These are phyloP conservation scores for Andrena bicolor DNA, from an alignment of 2,888 invertebrate genomes.

Conservation along the genomic window DNA sequence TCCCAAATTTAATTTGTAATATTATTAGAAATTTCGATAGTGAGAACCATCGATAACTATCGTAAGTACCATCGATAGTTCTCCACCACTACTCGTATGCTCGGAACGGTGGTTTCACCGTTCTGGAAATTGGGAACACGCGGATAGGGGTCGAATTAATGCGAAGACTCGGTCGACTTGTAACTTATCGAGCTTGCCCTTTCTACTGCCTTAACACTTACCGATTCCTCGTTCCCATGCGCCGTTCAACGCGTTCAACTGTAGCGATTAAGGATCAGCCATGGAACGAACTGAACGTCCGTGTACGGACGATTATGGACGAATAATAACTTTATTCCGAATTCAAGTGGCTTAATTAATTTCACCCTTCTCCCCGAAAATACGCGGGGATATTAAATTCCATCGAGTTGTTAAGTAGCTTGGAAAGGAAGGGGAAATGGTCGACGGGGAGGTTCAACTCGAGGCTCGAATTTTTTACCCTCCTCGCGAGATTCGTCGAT, in stretches of 20 bases:
- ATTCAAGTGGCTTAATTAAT: background rate
- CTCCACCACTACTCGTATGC: no score
- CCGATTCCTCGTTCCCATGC: constrained; percentile 25
- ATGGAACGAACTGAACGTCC: constrained; percentile 34
- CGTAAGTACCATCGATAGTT: no score
- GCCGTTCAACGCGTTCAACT: constrained; percentile 40
- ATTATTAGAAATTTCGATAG: no score
- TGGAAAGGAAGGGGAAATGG: no score
- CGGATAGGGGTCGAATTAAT: background rate
- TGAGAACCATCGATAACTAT: no score
- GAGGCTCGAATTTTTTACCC: background rate
- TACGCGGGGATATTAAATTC: no score
- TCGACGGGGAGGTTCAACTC: background rate
- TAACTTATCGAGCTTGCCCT: constrained; percentile 46
- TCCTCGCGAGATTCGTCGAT: constrained; percentile 14
- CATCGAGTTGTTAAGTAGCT: no score
- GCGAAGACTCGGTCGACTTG: constrained; percentile 8
- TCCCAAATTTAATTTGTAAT: no score
- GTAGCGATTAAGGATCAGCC: constrained; percentile 52
- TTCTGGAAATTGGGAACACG: background rate
- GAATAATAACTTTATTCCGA: constrained; percentile 55
- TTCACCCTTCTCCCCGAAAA: background rate
- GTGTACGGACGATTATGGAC: constrained; percentile 21
- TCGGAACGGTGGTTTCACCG: no score
- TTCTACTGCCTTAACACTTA: constrained; percentile 64